A percentile compares a stretch with the other conserved stretches of the same genome.
phyloP scores from a whole-genome alignment of 53 echinoderm and acorn worm species.

The Mesocentrotus franciscanus region DNA sequence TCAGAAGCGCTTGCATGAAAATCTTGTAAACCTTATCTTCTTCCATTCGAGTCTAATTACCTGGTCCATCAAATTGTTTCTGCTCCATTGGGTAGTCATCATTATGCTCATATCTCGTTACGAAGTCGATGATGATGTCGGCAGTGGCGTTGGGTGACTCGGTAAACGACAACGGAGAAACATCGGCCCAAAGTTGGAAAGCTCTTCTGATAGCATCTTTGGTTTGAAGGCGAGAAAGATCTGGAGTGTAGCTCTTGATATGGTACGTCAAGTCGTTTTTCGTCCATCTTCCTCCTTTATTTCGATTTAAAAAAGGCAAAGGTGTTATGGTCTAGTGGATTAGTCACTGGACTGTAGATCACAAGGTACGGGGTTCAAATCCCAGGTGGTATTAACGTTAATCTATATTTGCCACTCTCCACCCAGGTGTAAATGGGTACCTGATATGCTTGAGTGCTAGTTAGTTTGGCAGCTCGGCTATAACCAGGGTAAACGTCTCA shows the following conservation, averaged over 20 bases:
- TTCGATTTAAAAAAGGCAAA: not conserved
- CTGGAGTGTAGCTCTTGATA: conserved; percentile 73
- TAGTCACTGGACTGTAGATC: too few relatives aligned
- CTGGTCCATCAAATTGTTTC: conserved; percentile 83
- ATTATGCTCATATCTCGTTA: conserved; percentile 71
- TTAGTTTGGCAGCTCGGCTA: too few relatives aligned
- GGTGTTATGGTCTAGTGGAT: too few relatives aligned
- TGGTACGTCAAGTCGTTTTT: conserved; percentile 74
- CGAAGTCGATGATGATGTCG: conserved; percentile 84
- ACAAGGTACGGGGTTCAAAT: too few relatives aligned
- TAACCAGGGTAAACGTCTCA: too few relatives aligned
- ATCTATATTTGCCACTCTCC: too few relatives aligned
- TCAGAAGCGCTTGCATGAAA: too few relatives aligned
- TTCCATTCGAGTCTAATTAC: conserved; percentile 57
- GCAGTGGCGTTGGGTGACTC: conserved; percentile 69
- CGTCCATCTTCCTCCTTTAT: conserved; percentile 72
- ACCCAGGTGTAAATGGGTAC: too few relatives aligned
- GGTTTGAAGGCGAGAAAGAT: conserved; percentile 64
- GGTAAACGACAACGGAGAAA: conserved; percentile 81
- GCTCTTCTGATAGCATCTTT: conserved; percentile 78
- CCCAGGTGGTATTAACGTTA: too few relatives aligned
- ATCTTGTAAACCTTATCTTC: too few relatives aligned
- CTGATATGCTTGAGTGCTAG: too few relatives aligned
- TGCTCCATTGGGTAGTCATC: conserved; percentile 71
- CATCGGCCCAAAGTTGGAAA: conserved; percentile 84